Base-by-base conservation (phyloP, 2,113 vertebrate species). In the Noctilio leporinus region DNA sequence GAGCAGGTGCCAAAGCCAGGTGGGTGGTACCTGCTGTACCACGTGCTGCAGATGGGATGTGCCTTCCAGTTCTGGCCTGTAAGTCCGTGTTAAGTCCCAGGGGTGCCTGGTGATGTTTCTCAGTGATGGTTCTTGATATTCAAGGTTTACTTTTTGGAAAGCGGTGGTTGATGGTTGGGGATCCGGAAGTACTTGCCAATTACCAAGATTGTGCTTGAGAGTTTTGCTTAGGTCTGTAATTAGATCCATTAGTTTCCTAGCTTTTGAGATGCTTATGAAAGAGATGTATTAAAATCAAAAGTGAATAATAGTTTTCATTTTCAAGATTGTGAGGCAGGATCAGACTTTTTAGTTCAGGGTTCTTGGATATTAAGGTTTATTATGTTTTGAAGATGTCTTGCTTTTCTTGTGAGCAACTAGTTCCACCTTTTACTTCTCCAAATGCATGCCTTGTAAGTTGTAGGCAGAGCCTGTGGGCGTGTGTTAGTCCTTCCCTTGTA, bases 231-330 rank as follows among this genome's bases (percentile, higher is more conserved):
- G 70, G 51, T 86, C 57, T 80, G 3, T 96, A 84, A 93, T 96
- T 95, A 91, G 77, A 95, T 95, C 86, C 15, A 59, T 49, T 70
- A 67, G 93, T 96, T 94, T 96, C 64, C 33, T 67, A 81, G 59
- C 40, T 35, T 95, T 94, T 57, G 85, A 72, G 62, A 59, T 95
- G 65, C 43, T 92, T 87, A n/a, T 51, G 28, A 94, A 96, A 83
- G 75, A 95, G 62, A 53, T 55, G 14, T 53, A 19, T 14, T 86
- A 26, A 96, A 94, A 83, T 89, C 22, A 90, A 35, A 94, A 57
- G 14, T 88, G 53, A 86, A 62, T 76, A 49, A n/a, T 45, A 87
- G 15, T 14, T 69, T 77, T 15, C 33, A 0, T 89, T 93, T 82
- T 95, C 10, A 35, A 45, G 22, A 35, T 91, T 43, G 12, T 96